Evolutionary conservation across 2,797 vertebrate species (phyloP), one percentile per base, ranked within the genome.

Genomic region (Ciconia nigra): DNA sequence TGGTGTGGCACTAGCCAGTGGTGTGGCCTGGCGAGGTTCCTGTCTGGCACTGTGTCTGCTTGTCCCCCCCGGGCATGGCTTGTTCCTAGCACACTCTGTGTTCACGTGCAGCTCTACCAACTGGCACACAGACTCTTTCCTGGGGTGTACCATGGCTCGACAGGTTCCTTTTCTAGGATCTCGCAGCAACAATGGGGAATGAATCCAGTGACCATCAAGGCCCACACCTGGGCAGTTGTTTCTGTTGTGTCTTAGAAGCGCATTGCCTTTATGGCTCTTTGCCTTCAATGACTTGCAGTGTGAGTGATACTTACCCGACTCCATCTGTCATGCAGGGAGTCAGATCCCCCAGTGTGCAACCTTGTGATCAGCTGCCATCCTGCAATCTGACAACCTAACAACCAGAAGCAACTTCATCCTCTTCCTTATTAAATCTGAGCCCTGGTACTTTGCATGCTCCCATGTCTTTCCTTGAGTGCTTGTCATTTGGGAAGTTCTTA

Each of bases 1-100:
- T 78, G 82, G 12, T 29, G 9, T 42, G 71, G 31, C 26, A 5
- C 16, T 14, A 67, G 47, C 63, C 85, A 17, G 42, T 57, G 26
- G 15, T 0, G 31, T 33, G 49, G 13, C 51, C 58, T 2, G 2
- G 18, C 1, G 0, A 39, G 12, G 31, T 49, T 49, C 39, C 58
- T 35, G 13, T 46, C 66, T 37, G 26, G 51, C 3, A 1, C 44
- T 1, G 3, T 44, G 51, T 57, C 41, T 61, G 18, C 37, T 16
- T 33, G 24, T 78, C 28, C 22, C 15, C 10, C 4, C 41, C 16
- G 6, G 26, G 61, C 35, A 49, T 3, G 6, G 14, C 16, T 54
- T 54, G 47, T 83, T 78, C 62, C 72, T 37, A 16, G 54, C 26
- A 7, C 17, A 3, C 18, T 19, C 44, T 42, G 5, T 24, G 29